A percentile compares a stretch with the other conserved stretches of the same genome.
Evolutionary conservation across 1,140 invertebrate species (phyloP).

Genomic region (Cherax quadricarinatus): DNA sequence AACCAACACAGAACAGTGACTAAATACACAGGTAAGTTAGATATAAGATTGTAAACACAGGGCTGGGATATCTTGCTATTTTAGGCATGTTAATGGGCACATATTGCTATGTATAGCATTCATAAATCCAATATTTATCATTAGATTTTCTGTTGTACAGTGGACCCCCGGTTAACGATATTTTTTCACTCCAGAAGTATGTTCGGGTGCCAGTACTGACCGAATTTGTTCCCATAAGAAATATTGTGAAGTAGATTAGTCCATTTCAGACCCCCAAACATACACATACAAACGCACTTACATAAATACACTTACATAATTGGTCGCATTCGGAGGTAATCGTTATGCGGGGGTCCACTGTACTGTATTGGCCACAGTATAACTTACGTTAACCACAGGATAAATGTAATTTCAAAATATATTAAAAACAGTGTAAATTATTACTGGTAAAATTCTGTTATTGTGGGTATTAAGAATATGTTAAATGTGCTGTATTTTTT

Average conservation of each 20-base stretch:
- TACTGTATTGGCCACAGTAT: neutral
- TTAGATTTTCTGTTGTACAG: neutral
- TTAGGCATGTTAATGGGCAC: neutral
- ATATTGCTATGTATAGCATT: neutral
- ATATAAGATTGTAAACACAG: neutral
- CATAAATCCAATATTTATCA: neutral
- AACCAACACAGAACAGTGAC: neutral
- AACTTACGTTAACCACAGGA: neutral
- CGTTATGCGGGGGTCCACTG: no score
- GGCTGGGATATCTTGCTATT: neutral
- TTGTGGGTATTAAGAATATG: neutral
- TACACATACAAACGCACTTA: no score
- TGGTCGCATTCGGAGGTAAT: no score
- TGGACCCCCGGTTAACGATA: no score
- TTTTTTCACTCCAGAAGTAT: no score
- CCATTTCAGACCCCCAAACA: no score
- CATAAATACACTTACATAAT: no score
- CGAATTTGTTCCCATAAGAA: no score
- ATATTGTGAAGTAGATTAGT: no score
- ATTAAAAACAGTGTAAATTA: neutral
- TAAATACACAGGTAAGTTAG: neutral
- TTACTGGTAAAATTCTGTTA: neutral
- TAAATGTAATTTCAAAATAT: neutral
- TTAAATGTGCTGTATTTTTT: no score
- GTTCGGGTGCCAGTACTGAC: no score